Evolutionary conservation across 2,113 vertebrate genomes (phyloP).

Genomic region (Oncorhynchus tshawytscha): DNA sequence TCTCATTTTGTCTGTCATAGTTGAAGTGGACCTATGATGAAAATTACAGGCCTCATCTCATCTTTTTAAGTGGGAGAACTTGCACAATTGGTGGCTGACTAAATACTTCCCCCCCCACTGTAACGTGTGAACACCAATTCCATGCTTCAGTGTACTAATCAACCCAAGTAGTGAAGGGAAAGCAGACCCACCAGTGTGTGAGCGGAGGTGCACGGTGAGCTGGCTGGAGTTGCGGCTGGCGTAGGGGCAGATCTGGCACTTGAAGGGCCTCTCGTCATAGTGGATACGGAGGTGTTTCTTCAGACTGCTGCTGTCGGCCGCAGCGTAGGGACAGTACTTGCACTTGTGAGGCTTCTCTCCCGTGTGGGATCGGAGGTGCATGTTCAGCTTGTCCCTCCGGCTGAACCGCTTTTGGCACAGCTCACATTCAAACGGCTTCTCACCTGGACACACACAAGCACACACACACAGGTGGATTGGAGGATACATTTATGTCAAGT

Average conservation of each 20-base stretch:
- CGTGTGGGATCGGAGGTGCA: slow-evolving; percentile 91
- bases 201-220: slow-evolving; percentile 93
- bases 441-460: slow-evolving; percentile 70
- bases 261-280: slow-evolving; percentile 91
- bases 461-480: background rate
- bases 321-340: slow-evolving; percentile 88
- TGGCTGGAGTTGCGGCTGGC: slow-evolving; percentile 97
- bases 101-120: no score
- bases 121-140: no score
- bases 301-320: slow-evolving; percentile 94
- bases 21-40: no score
- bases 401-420: slow-evolving; percentile 93
- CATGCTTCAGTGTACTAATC: no score
- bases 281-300: slow-evolving; percentile 96
- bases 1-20: no score
- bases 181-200: slow-evolving; percentile 76
- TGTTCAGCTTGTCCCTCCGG: slow-evolving; percentile 93
- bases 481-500: background rate
- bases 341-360: slow-evolving; percentile 97
- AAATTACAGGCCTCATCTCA: no score
- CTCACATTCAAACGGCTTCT: slow-evolving; percentile 95
- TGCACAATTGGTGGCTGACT: no score
- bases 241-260: slow-evolving; percentile 96
- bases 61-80: no score
- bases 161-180: background rate